Percentiles rank a stretch among this genome's conserved stretches.
phyloP scores from a whole-genome alignment of 2,797 vertebrate genomes.

The Hypotaenidia okinawae region DNA sequence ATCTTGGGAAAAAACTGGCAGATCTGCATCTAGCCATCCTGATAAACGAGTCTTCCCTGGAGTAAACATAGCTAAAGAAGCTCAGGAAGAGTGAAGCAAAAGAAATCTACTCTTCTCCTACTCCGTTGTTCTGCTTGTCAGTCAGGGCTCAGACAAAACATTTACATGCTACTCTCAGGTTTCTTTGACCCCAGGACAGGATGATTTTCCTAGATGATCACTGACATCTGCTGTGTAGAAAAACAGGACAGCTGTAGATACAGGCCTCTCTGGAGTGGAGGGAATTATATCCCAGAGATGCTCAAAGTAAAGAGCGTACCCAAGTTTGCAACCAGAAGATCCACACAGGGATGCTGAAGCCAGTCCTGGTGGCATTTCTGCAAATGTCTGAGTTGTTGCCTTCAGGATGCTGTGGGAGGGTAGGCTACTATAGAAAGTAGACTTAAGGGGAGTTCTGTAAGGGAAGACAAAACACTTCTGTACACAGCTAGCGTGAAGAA shows the following conservation, averaged over 20 bases:
- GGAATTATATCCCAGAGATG: neutral
- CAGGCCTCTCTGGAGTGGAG: neutral
- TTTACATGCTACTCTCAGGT: neutral
- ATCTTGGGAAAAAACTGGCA: neutral
- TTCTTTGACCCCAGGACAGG: neutral
- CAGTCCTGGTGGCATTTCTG: neutral
- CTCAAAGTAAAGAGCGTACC: neutral
- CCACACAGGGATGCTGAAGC: neutral
- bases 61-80: neutral
- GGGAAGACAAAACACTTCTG: neutral
- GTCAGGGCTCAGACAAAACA: neutral
- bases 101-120: neutral
- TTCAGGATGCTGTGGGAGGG: neutral
- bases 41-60: neutral
- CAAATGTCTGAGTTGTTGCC: neutral
- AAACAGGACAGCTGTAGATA: neutral
- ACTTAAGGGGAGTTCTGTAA: neutral
- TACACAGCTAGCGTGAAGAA: neutral
- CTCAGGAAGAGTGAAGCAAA: no score
- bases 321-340: neutral
- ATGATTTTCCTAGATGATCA: neutral
- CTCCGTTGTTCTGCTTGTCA: neutral
- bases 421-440: neutral
- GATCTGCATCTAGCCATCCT: neutral
- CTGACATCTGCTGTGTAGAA: neutral